Percentiles rank a stretch among this genome's conserved stretches.
Evolutionary conservation across 1,140 invertebrate genomes (phyloP).

Genomic region (Phenacoccus solenopsis): DNA sequence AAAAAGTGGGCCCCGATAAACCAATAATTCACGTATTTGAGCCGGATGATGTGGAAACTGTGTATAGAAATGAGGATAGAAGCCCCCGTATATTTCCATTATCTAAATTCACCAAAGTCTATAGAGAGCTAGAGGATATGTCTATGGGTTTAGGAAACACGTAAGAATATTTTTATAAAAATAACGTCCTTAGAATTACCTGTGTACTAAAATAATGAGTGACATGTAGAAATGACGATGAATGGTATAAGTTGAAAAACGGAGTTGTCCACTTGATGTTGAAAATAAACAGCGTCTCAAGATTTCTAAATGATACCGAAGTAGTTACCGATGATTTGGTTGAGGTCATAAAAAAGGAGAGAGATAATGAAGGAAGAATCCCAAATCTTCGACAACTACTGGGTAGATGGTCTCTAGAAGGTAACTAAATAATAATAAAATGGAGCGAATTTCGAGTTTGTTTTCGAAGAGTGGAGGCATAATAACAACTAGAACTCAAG

Average conservation of each 20-base stretch:
- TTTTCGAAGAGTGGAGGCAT: no score
- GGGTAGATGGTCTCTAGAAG: slow-evolving; percentile 35
- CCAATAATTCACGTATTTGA: slow-evolving; percentile 33
- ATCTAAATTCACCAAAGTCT: slow-evolving; percentile 38
- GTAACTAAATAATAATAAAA: no score
- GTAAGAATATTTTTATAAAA: slow-evolving; percentile 30
- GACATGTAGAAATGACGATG: slow-evolving; percentile 36
- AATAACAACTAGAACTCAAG: no score
- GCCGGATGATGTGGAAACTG: slow-evolving; percentile 33
- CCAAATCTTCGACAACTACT: slow-evolving; percentile 28
- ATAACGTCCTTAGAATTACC: neutral
- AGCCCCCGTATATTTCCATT: slow-evolving; percentile 38
- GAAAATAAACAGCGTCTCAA: slow-evolving; percentile 34
- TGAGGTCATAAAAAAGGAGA: slow-evolving; percentile 27
- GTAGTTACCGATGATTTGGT: slow-evolving; percentile 34
- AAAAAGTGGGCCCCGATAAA: slow-evolving; percentile 27
- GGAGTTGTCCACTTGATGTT: slow-evolving; percentile 38
- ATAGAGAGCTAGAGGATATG: slow-evolving; percentile 36
- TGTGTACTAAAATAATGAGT: neutral
- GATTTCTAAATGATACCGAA: slow-evolving; percentile 36
- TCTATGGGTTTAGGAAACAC: slow-evolving; percentile 43
- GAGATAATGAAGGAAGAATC: slow-evolving; percentile 24
- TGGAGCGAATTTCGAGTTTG: no score
- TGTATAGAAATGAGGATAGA: slow-evolving; percentile 36
- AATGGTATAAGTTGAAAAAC: slow-evolving; percentile 37